These are phyloP conservation scores for Hirundichthys speculiger DNA, from an alignment of 2,113 vertebrate species.

Conservation along the genomic window DNA sequence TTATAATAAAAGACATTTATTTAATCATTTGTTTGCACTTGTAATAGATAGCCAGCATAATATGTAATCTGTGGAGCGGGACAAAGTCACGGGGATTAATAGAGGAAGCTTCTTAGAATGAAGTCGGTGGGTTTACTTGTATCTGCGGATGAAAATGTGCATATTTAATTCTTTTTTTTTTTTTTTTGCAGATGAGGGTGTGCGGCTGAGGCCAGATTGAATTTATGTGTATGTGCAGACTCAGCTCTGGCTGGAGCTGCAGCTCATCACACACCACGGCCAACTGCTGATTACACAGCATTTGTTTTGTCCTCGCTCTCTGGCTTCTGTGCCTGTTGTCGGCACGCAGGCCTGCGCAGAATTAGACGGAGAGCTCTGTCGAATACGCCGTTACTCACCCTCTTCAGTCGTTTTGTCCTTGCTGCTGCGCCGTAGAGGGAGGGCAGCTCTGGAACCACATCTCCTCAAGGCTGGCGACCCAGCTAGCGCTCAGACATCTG, in stretches of 20 bases:
- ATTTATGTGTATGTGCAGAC: conserved; percentile 17
- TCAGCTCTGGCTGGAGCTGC: conserved; percentile 42
- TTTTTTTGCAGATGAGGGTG: neutral
- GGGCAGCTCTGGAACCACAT: neutral
- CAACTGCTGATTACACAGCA: conserved; percentile 70
- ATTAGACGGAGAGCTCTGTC: conserved; percentile 52
- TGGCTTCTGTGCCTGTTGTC: conserved; percentile 53
- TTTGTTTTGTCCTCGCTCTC: conserved; percentile 66
- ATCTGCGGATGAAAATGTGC: neutral
- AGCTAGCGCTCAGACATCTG: neutral
- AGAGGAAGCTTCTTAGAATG: neutral
- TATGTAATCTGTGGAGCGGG: too few species aligned
- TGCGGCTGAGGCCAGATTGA: neutral
- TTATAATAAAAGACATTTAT: neutral
- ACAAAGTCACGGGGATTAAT: too few species aligned
- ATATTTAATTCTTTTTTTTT: too few species aligned
- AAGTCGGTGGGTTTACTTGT: neutral
- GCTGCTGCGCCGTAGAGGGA: conserved; percentile 29
- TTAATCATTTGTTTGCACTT: neutral
- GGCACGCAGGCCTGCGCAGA: conserved; percentile 38
- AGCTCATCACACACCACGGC: conserved; percentile 56
- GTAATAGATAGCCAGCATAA: too few species aligned
- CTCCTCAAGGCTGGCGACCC: neutral
- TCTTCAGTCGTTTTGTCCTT: conserved; percentile 40
- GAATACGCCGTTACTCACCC: conserved; percentile 33